phyloP scores from a whole-genome alignment of 2,113 vertebrate species.

The Etia nguti region DNA sequence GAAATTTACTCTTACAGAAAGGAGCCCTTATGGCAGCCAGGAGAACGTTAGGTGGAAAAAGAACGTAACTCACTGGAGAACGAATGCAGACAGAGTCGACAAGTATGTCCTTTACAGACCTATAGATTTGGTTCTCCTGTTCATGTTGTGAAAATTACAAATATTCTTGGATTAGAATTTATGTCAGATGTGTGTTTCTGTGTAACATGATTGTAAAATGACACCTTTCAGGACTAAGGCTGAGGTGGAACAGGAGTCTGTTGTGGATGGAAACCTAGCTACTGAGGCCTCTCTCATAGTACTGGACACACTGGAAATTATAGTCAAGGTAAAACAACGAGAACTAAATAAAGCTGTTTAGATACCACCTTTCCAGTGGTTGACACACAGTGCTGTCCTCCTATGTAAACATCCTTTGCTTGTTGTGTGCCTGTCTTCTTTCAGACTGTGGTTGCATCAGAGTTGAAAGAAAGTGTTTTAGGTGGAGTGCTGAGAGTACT shows the following conservation, averaged over 20 bases:
- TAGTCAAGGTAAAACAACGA: constrained; percentile 80
- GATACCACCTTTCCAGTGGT: not conserved
- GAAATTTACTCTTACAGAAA: constrained; percentile 67
- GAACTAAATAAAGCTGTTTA: not conserved
- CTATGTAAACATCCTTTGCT: not conserved
- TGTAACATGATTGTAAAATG: not conserved
- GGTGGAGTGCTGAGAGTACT: constrained; percentile 83
- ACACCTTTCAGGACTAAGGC: constrained; percentile 75
- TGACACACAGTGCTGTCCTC: not conserved
- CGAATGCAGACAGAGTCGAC: constrained; percentile 83
- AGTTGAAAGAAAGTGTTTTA: constrained; percentile 85
- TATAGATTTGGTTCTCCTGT: not conserved
- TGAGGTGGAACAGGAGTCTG: constrained; percentile 85
- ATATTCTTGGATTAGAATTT: not conserved
- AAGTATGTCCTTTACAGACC: constrained; percentile 72
- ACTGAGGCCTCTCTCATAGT: constrained; percentile 85
- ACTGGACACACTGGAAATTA: constrained; percentile 85
- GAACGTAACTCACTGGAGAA: constrained; percentile 86
- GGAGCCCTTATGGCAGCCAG: constrained; percentile 83
- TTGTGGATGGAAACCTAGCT: constrained; percentile 87
- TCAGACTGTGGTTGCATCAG: constrained; percentile 85
- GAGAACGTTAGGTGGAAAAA: constrained; percentile 92
- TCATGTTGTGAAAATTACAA: not conserved
- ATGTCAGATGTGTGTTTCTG: not conserved
- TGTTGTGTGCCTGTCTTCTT: not conserved